These are phyloP conservation scores for Diglossa cyanea DNA, from an alignment of 2,797 vertebrate genomes.

Conservation along the genomic window DNA sequence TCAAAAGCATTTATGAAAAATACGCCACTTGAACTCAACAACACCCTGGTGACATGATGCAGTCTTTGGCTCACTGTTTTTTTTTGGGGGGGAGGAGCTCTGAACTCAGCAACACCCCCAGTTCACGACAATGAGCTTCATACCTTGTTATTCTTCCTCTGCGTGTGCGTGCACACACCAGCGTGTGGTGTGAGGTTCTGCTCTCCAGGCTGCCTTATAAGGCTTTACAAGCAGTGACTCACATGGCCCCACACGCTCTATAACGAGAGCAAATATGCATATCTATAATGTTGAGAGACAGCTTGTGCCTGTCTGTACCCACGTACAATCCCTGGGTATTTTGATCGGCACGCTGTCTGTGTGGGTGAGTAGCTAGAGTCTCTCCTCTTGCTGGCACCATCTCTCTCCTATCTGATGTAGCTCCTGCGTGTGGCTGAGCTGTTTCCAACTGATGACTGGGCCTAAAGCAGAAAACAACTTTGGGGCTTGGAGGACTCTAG, in stretches of 20 bases:
- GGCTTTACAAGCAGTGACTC: constrained; percentile 23
- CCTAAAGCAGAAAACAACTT: background rate
- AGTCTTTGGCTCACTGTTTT: background rate
- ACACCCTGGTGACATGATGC: background rate
- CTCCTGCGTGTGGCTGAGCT: background rate
- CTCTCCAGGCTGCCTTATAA: background rate
- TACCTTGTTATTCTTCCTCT: background rate
- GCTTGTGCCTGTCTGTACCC: constrained; percentile 37
- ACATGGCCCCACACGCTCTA: background rate
- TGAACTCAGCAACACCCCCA: background rate
- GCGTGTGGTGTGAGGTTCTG: background rate
- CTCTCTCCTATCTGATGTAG: background rate
- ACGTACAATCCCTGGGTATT: background rate
- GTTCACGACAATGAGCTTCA: background rate
- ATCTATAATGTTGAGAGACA: background rate
- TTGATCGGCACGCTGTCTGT: background rate
- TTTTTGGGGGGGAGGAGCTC: background rate
- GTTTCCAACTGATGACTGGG: background rate
- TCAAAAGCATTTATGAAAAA: constrained; percentile 11
- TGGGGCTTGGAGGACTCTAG: background rate
- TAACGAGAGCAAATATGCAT: background rate
- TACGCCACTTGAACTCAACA: background rate
- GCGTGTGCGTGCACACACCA: background rate
- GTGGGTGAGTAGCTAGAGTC: background rate
- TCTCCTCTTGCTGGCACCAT: constrained; percentile 4